These are phyloP conservation scores for Eulimnadia texana DNA, from an alignment of 1,140 invertebrate species.

Conservation along the genomic window DNA sequence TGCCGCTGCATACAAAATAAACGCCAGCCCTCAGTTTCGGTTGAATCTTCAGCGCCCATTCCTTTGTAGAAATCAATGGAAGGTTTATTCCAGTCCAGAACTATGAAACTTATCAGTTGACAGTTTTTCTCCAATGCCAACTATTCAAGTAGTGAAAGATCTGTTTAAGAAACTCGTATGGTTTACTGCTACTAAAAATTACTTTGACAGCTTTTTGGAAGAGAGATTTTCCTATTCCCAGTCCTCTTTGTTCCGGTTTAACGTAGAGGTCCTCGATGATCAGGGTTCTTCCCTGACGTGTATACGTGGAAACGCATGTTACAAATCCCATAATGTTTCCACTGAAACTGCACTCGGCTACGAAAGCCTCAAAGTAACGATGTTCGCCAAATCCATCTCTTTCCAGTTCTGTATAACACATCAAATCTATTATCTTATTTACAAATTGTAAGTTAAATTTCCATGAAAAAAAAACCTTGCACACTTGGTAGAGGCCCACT, in stretches of 20 bases:
- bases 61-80: conserved; percentile 58
- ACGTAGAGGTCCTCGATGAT: conserved; percentile 76
- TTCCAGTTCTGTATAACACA: conserved; percentile 39
- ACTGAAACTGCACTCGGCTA: conserved; percentile 38
- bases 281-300: conserved; percentile 48
- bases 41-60: conserved; percentile 49
- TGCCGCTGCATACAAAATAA: conserved; percentile 42
- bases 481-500: conserved; percentile 48
- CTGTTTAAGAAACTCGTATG: not conserved
- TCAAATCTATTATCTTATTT: not conserved
- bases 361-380: conserved; percentile 48
- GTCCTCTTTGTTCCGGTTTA: conserved; percentile 39
- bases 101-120: conserved; percentile 52
- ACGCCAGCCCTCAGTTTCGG: conserved; percentile 50
- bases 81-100: conserved; percentile 62
- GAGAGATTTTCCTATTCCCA: conserved; percentile 51
- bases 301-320: conserved; percentile 59
- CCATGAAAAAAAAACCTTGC: conserved; percentile 29
- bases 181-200: no score
- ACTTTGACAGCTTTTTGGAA: conserved; percentile 55
- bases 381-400: conserved; percentile 50
- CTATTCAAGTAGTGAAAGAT: conserved; percentile 24
- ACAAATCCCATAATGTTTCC: conserved; percentile 45
- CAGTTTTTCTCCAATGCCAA: conserved; percentile 39
- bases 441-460: conserved; percentile 3